These are phyloP conservation scores for Epistrophe eligans DNA, from an alignment of 2,888 invertebrate species.

Conservation along the genomic window DNA sequence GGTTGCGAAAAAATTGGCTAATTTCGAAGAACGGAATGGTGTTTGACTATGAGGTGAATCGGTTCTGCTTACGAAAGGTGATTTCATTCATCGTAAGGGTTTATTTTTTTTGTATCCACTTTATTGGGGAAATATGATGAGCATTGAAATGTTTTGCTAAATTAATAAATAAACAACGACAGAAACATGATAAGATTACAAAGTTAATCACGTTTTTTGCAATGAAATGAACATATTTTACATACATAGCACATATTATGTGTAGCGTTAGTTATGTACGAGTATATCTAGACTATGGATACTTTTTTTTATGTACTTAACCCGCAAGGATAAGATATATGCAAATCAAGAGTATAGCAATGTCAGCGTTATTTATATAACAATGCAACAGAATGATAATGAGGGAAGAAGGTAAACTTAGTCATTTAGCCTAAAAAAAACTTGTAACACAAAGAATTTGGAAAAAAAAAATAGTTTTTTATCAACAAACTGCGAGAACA, in stretches of 20 bases:
- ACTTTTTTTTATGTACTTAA: constrained; percentile 13
- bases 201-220: constrained; percentile 53
- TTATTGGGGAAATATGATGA: constrained; percentile 45
- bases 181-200: constrained; percentile 65
- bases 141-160: constrained; percentile 36
- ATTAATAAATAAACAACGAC: constrained; percentile 22
- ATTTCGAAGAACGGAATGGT: constrained; percentile 40
- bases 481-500: not conserved
- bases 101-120: not conserved
- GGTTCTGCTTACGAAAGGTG: constrained; percentile 42
- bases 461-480: not conserved
- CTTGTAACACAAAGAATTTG: not conserved
- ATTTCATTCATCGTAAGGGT: constrained; percentile 41
- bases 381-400: not conserved
- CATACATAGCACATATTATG: not conserved
- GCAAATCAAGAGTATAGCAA: not conserved
- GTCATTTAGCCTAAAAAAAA: not conserved
- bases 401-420: not conserved
- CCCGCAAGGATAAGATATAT: constrained; percentile 13
- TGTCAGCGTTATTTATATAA: constrained; percentile 14
- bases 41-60: constrained; percentile 33
- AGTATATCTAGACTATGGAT: not conserved
- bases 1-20: constrained; percentile 50
- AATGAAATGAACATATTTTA: constrained; percentile 14
- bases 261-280: not conserved